Evolutionary conservation across 1,140 invertebrate species (phyloP).

Genomic region (Eumaeus atala): DNA sequence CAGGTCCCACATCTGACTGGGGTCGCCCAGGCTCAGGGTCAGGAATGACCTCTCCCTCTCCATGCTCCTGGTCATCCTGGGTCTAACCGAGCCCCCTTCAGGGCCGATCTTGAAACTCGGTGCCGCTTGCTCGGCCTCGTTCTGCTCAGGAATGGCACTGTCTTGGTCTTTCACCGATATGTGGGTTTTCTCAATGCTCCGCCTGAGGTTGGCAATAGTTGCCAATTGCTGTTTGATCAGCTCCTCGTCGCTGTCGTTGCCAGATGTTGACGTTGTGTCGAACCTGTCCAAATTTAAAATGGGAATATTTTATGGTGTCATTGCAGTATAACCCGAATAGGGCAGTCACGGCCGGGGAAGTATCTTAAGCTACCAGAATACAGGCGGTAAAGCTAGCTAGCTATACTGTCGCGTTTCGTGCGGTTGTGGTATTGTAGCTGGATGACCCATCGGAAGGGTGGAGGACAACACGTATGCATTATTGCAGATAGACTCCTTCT

Average conservation of each 20-base stretch:
- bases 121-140: slow-evolving; percentile 52
- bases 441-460: no score
- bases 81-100: slow-evolving; percentile 61
- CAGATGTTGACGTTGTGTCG: slow-evolving; percentile 67
- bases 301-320: no score
- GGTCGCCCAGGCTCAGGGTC: slow-evolving; percentile 55
- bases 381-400: no score
- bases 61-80: slow-evolving; percentile 52
- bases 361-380: no score
- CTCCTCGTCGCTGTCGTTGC: slow-evolving; percentile 71
- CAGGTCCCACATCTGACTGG: slow-evolving; percentile 56
- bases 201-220: slow-evolving; percentile 53
- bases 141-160: slow-evolving; percentile 61
- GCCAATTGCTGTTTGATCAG: slow-evolving; percentile 52
- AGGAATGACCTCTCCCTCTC: slow-evolving; percentile 60
- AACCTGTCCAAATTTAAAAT: slow-evolving; percentile 39
- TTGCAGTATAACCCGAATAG: no score
- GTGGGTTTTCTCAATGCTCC: slow-evolving; percentile 69
- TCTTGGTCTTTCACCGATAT: slow-evolving; percentile 63
- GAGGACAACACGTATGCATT: no score
- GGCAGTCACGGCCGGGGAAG: no score
- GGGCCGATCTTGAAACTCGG: slow-evolving; percentile 78
- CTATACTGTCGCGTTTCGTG: not conserved
- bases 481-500: no score
- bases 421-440: no score